Conservation (phyloP, 1,140 invertebrate genomes). For the Microplitis mediator region DNA sequence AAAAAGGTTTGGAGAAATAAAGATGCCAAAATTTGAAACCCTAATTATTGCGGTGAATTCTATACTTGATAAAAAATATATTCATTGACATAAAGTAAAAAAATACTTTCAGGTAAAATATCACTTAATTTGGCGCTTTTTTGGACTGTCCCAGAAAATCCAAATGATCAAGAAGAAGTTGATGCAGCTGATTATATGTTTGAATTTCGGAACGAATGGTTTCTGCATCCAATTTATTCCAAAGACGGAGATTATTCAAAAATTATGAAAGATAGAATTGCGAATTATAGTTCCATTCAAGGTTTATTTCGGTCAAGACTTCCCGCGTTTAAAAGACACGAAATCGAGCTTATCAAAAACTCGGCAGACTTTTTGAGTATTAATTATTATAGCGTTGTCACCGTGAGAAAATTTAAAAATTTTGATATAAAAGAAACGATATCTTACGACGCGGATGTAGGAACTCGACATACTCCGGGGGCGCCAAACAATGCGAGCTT, state of each 20-base stretch:
- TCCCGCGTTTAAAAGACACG: constrained; percentile 58
- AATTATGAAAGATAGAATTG: constrained; percentile 58
- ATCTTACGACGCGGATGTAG: constrained; percentile 16
- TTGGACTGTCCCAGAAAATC: constrained; percentile 61
- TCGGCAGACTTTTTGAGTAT: constrained; percentile 56
- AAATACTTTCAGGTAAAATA: no score
- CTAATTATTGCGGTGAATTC: no score
- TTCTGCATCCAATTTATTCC: constrained; percentile 61
- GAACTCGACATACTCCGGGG: no score
- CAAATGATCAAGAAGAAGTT: constrained; percentile 54
- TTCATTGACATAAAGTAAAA: no score
- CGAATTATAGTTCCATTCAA: constrained; percentile 54
- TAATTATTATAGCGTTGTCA: constrained; percentile 50
- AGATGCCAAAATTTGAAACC: no score
- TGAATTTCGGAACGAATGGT: constrained; percentile 65
- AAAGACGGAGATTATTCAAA: constrained; percentile 65
- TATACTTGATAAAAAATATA: no score
- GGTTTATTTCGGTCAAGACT: constrained; percentile 60
- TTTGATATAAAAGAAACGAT: neutral
- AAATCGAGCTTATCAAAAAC: constrained; percentile 56
- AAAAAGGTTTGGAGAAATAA: constrained; percentile 45
- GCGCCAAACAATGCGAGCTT: no score
- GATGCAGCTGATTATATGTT: constrained; percentile 63
- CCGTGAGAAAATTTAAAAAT: neutral
- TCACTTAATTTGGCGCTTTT: constrained; percentile 20